These are phyloP conservation scores for Leucania comma DNA, from an alignment of 2,888 invertebrate genomes.

Conservation along the genomic window DNA sequence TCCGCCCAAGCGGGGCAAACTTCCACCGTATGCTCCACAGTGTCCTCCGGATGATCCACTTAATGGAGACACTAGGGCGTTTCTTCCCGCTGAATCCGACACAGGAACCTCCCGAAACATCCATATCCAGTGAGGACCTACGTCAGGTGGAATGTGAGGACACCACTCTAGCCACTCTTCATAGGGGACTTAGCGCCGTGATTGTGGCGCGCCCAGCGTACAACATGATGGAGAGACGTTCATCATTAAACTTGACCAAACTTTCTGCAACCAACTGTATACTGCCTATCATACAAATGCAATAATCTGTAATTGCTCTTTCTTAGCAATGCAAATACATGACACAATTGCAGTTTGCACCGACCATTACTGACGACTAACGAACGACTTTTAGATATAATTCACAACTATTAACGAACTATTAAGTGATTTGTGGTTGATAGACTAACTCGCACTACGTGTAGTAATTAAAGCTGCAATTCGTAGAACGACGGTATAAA, in stretches of 20 bases:
- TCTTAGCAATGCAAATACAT: conserved; percentile 73
- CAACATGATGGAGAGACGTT: no score
- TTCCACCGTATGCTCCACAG: no score
- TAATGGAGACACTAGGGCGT: no score
- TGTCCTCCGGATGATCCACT: no score
- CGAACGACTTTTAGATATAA: conserved; percentile 48
- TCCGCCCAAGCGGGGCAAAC: no score
- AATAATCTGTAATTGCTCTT: conserved; percentile 60
- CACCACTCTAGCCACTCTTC: no score
- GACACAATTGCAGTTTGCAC: conserved; percentile 68
- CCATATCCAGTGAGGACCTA: no score
- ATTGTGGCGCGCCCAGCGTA: no score
- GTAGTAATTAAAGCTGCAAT: conserved; percentile 38
- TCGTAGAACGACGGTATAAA: conserved; percentile 36
- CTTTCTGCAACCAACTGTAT: conserved; percentile 8
- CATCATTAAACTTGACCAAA: background rate
- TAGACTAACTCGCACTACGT: conserved; percentile 37
- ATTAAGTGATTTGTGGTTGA: conserved; percentile 62
- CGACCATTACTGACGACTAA: conserved; percentile 37
- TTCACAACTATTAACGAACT: conserved; percentile 61
- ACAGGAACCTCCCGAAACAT: no score
- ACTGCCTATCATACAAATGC: conserved; percentile 64
- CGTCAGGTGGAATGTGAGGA: no score
- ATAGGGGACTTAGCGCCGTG: no score
- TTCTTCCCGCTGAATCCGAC: no score